A percentile compares a stretch with the other conserved stretches of the same genome.
Evolutionary conservation across 1,140 invertebrate species (phyloP).

Genomic region (Dendroctonus ponderosae): DNA sequence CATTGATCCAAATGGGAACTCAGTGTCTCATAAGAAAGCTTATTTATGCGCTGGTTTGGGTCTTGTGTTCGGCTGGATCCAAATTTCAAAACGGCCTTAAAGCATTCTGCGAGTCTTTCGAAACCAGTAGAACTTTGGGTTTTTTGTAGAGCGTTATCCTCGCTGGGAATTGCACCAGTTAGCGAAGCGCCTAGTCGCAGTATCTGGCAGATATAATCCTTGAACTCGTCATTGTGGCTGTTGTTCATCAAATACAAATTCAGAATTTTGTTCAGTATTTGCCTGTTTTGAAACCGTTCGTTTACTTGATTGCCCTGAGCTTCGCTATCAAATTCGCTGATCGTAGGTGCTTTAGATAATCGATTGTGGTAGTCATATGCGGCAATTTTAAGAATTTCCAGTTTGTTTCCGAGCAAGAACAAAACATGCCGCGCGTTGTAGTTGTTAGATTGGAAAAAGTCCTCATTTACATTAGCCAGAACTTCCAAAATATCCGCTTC

Average conservation of each 20-base stretch:
- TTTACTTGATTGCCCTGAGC: neutral
- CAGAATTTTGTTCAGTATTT: conserved; percentile 22
- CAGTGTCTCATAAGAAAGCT: conserved; percentile 19
- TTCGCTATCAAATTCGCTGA: neutral
- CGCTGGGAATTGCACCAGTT: neutral
- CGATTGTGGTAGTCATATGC: neutral
- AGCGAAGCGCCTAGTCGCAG: conserved; percentile 33
- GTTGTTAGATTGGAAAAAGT: conserved; percentile 1
- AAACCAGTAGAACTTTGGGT: too few relatives aligned
- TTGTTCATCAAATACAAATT: conserved; percentile 27
- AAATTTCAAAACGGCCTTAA: too few relatives aligned
- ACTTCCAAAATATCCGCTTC: conserved; percentile 7
- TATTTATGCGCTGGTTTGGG: neutral
- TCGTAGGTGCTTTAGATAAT: too few relatives aligned
- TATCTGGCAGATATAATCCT: conserved; percentile 31
- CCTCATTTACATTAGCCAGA: neutral
- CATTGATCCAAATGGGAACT: conserved; percentile 36
- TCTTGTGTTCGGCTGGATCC: too few relatives aligned
- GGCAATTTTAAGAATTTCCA: conserved; percentile 7
- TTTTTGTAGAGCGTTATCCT: too few relatives aligned
- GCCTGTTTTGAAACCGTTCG: neutral
- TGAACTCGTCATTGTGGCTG: conserved; percentile 7
- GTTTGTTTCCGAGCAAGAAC: conserved; percentile 17
- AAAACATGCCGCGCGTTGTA: conserved; percentile 15
- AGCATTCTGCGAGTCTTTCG: too few relatives aligned